Evolutionary conservation across 1,140 invertebrate genomes (phyloP).

Genomic region (Coenobita brevimanus): DNA sequence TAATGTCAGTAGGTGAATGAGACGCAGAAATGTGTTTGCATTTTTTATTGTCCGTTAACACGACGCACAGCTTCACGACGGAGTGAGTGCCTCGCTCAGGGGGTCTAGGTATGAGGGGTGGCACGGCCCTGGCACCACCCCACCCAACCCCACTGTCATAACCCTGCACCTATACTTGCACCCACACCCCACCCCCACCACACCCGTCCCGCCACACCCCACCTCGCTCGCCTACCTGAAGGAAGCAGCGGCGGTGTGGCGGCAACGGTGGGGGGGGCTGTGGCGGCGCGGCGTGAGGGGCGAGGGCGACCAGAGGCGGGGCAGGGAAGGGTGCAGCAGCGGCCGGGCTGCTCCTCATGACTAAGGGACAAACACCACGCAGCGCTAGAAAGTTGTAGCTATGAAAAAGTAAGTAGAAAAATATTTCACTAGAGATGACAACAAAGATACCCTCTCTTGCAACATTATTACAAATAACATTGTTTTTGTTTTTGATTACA

Average conservation of each 20-base stretch:
- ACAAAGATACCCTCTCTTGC: conserved; percentile 61
- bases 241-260: too few species aligned
- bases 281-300: not conserved
- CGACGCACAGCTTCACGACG: conserved; percentile 42
- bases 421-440: conserved; percentile 66
- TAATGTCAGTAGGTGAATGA: not conserved
- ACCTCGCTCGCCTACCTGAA: too few species aligned
- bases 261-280: too few species aligned
- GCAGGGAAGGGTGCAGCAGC: conserved; percentile 1
- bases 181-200: too few species aligned
- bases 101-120: conserved; percentile 9
- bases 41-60: conserved; percentile 52
- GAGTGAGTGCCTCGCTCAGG: conserved; percentile 45
- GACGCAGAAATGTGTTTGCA: not conserved
- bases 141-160: not conserved
- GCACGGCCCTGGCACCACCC: not conserved
- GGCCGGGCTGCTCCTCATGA: conserved; percentile 16
- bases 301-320: not conserved
- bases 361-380: conserved; percentile 39
- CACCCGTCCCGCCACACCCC: too few species aligned
- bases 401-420: conserved; percentile 67
- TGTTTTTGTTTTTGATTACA: conserved; percentile 55
- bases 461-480: conserved; percentile 67
- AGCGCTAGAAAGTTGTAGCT: conserved; percentile 64
- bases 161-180: too few species aligned